Evolutionary conservation across 2,888 invertebrate genomes (phyloP).

Genomic region (Plebejus anna): DNA sequence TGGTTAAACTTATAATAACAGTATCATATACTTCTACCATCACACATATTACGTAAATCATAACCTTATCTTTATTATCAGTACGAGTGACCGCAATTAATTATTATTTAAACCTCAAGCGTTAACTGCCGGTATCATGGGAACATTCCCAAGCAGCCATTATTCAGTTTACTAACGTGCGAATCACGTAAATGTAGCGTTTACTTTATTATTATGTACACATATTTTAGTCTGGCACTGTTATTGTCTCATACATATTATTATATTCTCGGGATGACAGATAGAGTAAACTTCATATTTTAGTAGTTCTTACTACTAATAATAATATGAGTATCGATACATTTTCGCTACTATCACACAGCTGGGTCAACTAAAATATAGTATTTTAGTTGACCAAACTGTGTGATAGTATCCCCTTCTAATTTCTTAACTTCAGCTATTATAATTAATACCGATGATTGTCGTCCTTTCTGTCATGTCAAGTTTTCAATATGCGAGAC

Average conservation of each 20-base stretch:
- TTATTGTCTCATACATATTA: not conserved
- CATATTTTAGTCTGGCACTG: not conserved
- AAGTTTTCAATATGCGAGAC: too few species aligned
- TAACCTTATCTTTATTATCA: not conserved
- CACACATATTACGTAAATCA: not conserved
- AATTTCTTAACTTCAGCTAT: too few species aligned
- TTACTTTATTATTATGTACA: not conserved
- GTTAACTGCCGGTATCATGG: not conserved
- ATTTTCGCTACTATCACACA: too few species aligned
- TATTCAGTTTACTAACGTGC: constrained; percentile 11
- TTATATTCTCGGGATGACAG: not conserved
- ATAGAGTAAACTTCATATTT: too few species aligned
- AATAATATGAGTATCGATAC: too few species aligned
- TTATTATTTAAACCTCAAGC: not conserved
- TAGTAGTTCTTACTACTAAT: too few species aligned
- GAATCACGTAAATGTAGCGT: constrained; percentile 18
- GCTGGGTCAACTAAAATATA: too few species aligned
- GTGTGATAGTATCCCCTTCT: too few species aligned
- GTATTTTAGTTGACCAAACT: too few species aligned
- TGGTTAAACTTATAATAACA: not conserved
- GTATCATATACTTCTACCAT: not conserved
- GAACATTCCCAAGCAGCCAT: constrained; percentile 5
- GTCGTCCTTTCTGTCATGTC: too few species aligned
- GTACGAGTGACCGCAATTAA: not conserved
- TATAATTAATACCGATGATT: too few species aligned